Base-by-base conservation (phyloP, 2,888 invertebrate genomes). In the Lasioglossum calceatum region DNA sequence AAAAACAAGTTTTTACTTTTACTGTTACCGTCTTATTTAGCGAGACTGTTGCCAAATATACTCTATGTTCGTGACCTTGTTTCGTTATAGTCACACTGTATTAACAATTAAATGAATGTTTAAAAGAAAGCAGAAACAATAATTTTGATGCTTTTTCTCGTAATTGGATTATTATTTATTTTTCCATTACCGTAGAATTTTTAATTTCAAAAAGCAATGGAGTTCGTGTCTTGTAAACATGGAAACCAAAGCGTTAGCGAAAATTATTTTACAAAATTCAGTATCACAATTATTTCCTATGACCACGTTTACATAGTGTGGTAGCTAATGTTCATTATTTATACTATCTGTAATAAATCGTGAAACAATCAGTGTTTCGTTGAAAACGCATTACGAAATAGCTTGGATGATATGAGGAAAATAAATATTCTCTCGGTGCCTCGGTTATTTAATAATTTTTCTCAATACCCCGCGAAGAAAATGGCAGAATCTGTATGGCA, bases 401-500 rank as follows among this genome's bases (percentile, higher is more conserved):
- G 39, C 39, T 39, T 23, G 67, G 23, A 19, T 1, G 1, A 12
- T 70, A 23, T 2, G 16, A 32, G 32, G n/a, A 32, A 32, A 64
- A 16, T 19, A 2, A 5, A 12, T 19, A 32, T 19, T 23, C 12
- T 10, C 23, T 5, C 39, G 36, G 10, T 23, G 16, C 16, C 23
- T 32, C 16, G 64, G 10, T 19, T 36, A 23, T 19, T 70, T 70
- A 47, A 77, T 47, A 36, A 36, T 32, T 44, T 44, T 58, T 80
- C 67, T 70, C 10, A 16, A 54, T 7, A 27, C 5, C 16, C 5
- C 27, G 10, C 36, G 14, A 50, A 32, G 10, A 44, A 44, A 74
- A 27, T 39, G 19, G 47, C 12, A n/a, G 19, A 36, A 79, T 47
- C 36, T 58, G 85, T 84, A 84, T 84, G 85, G 36, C 39, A 54